These are phyloP conservation scores for Bufo bufo DNA, from an alignment of 2,113 vertebrate species.

Conservation along the genomic window DNA sequence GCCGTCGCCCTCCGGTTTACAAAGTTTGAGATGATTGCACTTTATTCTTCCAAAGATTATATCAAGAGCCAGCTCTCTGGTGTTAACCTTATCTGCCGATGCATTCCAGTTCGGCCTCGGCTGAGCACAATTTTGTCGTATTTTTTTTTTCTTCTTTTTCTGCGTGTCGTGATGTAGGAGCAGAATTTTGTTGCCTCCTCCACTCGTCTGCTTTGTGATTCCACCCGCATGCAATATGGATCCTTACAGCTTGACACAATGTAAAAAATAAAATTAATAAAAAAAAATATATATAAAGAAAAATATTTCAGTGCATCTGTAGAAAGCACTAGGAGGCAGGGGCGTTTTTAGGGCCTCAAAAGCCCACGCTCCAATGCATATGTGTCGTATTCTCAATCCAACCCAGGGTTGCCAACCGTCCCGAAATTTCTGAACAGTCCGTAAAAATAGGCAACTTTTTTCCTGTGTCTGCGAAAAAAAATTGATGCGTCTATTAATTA, in stretches of 20 bases:
- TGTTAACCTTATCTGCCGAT: neutral
- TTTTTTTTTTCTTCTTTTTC: neutral
- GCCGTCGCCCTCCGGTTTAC: neutral
- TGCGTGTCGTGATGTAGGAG: constrained; percentile 13
- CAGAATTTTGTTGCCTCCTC: constrained; percentile 8
- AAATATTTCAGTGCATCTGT: neutral
- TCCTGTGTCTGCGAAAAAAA: too few relatives aligned
- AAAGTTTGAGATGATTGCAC: constrained; percentile 32
- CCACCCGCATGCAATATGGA: constrained; percentile 10
- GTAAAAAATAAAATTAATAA: neutral
- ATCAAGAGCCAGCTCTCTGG: constrained; percentile 2
- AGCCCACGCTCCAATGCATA: too few relatives aligned
- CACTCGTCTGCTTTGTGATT: neutral
- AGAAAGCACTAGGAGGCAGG: neutral
- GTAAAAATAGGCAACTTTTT: too few relatives aligned
- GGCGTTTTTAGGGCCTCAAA: too few relatives aligned
- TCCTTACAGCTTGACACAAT: neutral
- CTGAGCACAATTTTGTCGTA: constrained; percentile 1
- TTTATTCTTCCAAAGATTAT: constrained; percentile 45
- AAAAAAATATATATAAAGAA: neutral
- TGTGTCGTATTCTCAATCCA: too few relatives aligned
- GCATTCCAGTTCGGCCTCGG: neutral
- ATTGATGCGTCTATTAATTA: too few relatives aligned
- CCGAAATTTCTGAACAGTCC: too few relatives aligned
- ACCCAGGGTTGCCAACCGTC: too few relatives aligned